Evolutionary conservation across 2,113 vertebrate genomes (phyloP).

Genomic region (Phalacrocorax aristotelis): DNA sequence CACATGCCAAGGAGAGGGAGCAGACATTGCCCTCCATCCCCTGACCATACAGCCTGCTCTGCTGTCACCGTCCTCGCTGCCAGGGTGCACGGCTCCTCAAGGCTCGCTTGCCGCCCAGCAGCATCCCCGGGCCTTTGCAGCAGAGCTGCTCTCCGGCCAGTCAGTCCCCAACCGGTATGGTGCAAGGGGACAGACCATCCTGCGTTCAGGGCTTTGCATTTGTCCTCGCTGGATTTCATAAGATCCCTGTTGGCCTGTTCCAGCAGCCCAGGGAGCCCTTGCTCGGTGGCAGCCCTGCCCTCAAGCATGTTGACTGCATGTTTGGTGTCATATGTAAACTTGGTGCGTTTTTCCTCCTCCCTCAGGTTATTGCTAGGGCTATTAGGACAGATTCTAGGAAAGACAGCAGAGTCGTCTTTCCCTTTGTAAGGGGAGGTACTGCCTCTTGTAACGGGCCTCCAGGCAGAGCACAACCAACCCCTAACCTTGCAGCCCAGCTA

Average conservation of each 20-base stretch:
- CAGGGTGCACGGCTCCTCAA: background rate
- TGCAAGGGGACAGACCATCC: background rate
- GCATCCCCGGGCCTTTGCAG: background rate
- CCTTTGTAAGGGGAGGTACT: background rate
- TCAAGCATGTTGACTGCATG: background rate
- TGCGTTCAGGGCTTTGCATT: background rate
- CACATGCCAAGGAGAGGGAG: background rate
- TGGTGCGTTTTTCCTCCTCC: background rate
- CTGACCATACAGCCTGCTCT: background rate
- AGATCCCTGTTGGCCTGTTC: no score
- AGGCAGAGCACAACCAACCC: background rate
- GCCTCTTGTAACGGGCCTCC: background rate
- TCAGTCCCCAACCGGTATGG: background rate
- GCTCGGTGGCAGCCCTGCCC: background rate
- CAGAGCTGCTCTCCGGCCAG: background rate
- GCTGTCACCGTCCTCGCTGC: background rate
- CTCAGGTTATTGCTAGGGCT: background rate
- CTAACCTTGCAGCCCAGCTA: background rate
- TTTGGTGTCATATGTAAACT: background rate
- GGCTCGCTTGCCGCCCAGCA: background rate
- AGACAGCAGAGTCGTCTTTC: background rate
- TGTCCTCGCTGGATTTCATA: background rate
- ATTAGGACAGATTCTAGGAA: background rate
- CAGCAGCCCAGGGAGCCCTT: background rate
- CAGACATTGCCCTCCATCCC: background rate